A percentile compares a stretch with the other conserved stretches of the same genome.
These are phyloP conservation scores for Chrysomallon squamiferum DNA, from an alignment of 1,140 invertebrate genomes.

Conservation along the genomic window DNA sequence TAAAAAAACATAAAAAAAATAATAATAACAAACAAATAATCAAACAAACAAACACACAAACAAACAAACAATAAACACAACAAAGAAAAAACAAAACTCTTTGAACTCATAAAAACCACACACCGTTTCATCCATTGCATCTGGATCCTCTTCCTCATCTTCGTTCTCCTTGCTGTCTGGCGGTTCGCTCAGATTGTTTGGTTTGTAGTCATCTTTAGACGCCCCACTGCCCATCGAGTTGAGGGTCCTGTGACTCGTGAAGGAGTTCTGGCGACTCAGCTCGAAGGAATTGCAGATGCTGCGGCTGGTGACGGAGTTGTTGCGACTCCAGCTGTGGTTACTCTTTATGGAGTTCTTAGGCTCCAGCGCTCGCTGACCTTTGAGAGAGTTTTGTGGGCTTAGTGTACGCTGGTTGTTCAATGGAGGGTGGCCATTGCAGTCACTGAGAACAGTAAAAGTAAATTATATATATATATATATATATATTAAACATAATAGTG, in stretches of 20 bases:
- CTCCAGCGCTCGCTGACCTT: constrained; percentile 55
- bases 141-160: constrained; percentile 53
- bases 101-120: no score
- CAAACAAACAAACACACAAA: no score
- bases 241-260: constrained; percentile 51
- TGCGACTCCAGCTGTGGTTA: constrained; percentile 49
- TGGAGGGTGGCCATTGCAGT: constrained; percentile 74
- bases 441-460: constrained; percentile 56
- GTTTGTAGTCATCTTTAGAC: constrained; percentile 60
- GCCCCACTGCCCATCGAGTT: constrained; percentile 51
- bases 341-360: constrained; percentile 76
- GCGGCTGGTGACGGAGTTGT: constrained; percentile 55
- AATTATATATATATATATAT: no score
- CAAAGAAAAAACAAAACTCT: no score
- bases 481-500: background rate
- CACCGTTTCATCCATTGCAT: constrained; percentile 64
- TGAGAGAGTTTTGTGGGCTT: constrained; percentile 68
- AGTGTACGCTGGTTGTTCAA: constrained; percentile 63
- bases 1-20: no score
- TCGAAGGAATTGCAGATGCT: constrained; percentile 55
- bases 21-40: no score
- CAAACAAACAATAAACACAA: no score
- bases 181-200: constrained; percentile 56
- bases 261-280: constrained; percentile 60
- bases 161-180: constrained; percentile 25